Conservation (phyloP, 2,113 vertebrate species). For the Gavialis gangeticus region DNA sequence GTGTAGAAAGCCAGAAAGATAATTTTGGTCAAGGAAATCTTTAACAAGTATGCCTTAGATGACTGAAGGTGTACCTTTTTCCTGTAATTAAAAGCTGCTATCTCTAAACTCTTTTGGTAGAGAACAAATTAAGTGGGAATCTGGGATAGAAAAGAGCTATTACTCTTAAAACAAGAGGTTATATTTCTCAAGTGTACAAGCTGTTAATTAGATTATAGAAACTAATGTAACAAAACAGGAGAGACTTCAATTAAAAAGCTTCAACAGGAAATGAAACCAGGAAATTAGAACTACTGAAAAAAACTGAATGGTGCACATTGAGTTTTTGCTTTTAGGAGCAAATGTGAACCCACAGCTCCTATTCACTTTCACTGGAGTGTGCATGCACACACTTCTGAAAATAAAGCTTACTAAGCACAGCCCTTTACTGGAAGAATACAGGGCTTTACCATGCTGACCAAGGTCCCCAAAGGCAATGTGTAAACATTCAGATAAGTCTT, state of each 20-base stretch:
- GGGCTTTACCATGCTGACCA: rapidly evolving
- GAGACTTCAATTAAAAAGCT: slow-evolving; percentile 66
- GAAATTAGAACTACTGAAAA: background rate
- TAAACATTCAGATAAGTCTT: background rate
- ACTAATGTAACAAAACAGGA: slow-evolving; percentile 22
- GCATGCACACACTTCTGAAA: background rate
- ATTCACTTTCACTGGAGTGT: background rate
- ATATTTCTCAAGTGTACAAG: slow-evolving; percentile 69
- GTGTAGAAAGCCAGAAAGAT: background rate
- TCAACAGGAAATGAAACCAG: slow-evolving; percentile 42
- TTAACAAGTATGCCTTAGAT: background rate
- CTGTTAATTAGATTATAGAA: slow-evolving; percentile 73
- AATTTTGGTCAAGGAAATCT: background rate
- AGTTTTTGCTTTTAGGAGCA: background rate
- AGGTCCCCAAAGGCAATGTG: background rate
- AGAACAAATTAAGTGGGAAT: slow-evolving; percentile 71
- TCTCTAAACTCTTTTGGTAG: slow-evolving; percentile 53
- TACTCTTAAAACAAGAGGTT: slow-evolving; percentile 63
- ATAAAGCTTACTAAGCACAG: background rate
- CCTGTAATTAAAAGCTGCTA: slow-evolving; percentile 68
- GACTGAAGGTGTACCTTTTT: slow-evolving; percentile 14
- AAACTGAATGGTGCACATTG: background rate
- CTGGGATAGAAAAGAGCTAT: slow-evolving; percentile 41
- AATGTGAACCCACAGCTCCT: background rate
- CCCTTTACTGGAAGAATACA: background rate